Percentiles rank a stretch among this genome's conserved stretches.
Conservation (phyloP, 2,797 vertebrate species). For the Lutjanus argentimaculatus region DNA sequence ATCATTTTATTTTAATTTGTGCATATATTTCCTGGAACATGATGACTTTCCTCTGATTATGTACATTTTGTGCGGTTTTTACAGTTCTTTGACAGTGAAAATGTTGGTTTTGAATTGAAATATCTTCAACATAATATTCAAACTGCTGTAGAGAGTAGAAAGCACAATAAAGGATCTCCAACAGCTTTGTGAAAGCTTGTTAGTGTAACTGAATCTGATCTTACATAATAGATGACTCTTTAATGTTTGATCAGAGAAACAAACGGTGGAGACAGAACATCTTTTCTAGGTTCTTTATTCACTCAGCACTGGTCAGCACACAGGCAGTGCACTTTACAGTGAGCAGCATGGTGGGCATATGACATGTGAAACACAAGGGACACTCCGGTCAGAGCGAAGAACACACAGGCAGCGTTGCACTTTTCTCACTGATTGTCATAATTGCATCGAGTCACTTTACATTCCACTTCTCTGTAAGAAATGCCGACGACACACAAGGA, state of each 20-base stretch:
- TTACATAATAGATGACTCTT: conserved; percentile 47
- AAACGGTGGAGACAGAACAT: conserved; percentile 6
- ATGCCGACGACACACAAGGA: conserved; percentile 47
- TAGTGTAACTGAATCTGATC: conserved; percentile 5
- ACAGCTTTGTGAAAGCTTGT: background rate
- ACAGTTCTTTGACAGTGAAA: too few species aligned
- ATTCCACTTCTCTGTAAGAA: conserved; percentile 28
- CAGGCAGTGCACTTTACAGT: conserved; percentile 30
- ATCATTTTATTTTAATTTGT: too few species aligned
- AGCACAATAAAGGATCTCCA: background rate
- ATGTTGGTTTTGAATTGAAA: too few species aligned
- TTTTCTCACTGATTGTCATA: conserved; percentile 39
- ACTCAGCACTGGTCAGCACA: conserved; percentile 61
- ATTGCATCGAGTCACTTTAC: conserved; percentile 31
- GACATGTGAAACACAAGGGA: conserved; percentile 51
- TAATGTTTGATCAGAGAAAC: conserved; percentile 47
- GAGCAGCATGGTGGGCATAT: conserved; percentile 66
- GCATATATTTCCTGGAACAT: too few species aligned
- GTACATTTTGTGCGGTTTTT: too few species aligned
- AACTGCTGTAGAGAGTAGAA: background rate
- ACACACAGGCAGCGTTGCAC: background rate
- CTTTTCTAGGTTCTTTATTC: conserved; percentile 79
- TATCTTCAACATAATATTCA: background rate
- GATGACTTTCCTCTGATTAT: too few species aligned
- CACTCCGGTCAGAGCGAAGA: conserved; percentile 25